Evolutionary conservation across 2,113 vertebrate genomes (phyloP), one percentile per base, ranked within the genome.

Genomic region (Hepsetus odoe): DNA sequence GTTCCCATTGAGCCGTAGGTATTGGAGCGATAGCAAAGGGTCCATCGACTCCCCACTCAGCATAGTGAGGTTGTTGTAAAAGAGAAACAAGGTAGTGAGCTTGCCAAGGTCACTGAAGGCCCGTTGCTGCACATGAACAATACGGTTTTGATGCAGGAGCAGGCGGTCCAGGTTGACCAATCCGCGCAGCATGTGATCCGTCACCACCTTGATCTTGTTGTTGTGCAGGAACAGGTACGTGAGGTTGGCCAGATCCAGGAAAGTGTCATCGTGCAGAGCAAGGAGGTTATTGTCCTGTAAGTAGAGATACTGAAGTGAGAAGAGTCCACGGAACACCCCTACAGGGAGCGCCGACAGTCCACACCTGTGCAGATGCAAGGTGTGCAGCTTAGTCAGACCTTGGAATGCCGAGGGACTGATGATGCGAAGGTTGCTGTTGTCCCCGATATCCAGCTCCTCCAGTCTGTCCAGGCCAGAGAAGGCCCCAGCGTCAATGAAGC

Each of bases 191-290:
- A 96, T 97, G 4, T 96, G 95, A 85, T 98, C 96, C 0, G 96
- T 96, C 83, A 99, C 91, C 32, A 93, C 94, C 84, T 94, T 95
- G 84, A 99, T 97, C 86, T 94, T 96, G 90, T 99, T 99, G 59
- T 97, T 98, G 6, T 99, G 96, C 85, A 99, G 90, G 90, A 99
- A 97, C 81, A 99, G 93, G 88, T 96, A 96, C 0, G 97, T 98
- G 84, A 99, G 97, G 91, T 99, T 99, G 22, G 95, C 96, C 28
- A 99, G 94, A 87, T 99, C 98, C 4, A 96, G 86, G 87, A 99
- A 99, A 79, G 95, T 94, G 87, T 98, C 95, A 0, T 97, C 94
- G 9, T 95, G 94, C 84, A 99, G 92, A 0, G 91, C 91, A 83
- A 95, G 92, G 49, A 99, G 91, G 71, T 93, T 92, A 75, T 99